Base-by-base conservation (phyloP, 2,888 invertebrate species). In the Plagodis pulveraria region DNA sequence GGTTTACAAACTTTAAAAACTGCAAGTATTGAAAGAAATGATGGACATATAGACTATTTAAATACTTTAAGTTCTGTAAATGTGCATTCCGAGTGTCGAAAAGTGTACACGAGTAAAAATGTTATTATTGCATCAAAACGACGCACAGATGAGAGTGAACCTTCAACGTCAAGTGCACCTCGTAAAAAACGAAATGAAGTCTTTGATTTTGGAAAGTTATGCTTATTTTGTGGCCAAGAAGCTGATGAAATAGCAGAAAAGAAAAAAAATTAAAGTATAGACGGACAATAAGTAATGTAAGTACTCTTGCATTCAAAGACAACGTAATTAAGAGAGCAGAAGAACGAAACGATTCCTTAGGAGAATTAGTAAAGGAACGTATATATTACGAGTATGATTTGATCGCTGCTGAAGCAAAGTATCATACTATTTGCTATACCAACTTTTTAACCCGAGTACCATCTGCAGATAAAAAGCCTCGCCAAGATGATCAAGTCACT, bases 171-270 rank as follows among this genome's bases (percentile, higher is more conserved):
- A 66, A 67, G 62, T 66, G 65, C 65, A 65, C 70, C 69, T 66
- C 66, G 69, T 70, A 71, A 69, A 70, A 68, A 66, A 71, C 40
- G 65, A 68, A 65, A 67, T 66, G 62, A 67, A 67, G 47, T 57
- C 22, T 70, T 70, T 70, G 74, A 76, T 76, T 76, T 78, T 69
- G 56, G 62, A 67, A 74, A 69, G 11, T 56, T 66, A 57, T 78
- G 76, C 59, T 75, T 79, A 73, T 81, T 82, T 81, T 81, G 82
- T 74, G 76, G 78, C 66, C 50, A 82, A 66, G 66, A 66, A 65
- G 73, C 72, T 73, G 66, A 78, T 77, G 77, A 78, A 70, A 66
- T 67, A 62, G 62, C 63, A 73, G 77, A 81, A 62, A 76, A 62
- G 80, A 73, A 72, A 54, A 54, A 54, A 54, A 63, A 63, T 32